Evolutionary conservation across 2,113 vertebrate species (phyloP), one percentile per base, ranked within the genome.

Genomic region (Notothenia coriiceps): DNA sequence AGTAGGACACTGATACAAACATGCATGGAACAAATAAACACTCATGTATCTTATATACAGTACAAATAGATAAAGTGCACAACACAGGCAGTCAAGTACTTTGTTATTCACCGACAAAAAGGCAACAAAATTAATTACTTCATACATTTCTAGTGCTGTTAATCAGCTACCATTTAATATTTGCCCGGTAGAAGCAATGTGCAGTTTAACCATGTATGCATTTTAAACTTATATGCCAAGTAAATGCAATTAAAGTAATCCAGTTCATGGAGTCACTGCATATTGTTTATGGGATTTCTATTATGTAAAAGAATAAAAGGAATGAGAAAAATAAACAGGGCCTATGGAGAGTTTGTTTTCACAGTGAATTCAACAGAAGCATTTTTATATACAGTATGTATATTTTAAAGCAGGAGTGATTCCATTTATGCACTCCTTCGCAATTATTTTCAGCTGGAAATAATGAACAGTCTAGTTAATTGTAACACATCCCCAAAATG

Each of bases 11-110:
- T 59, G 69, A 59, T 4, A 13, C 60, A 74, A 18, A 25, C 44
- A 74, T 44, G 55, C 64, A 49, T 25, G 17, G 4, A 81, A 79
- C 56, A 60, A 47, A 25, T 35, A 29, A 56, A 50, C 22, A 3
- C 33, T 13, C 10, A n/a, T 57, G 50, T 43, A 62, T 13, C 2
- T 0, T 25, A 18, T 15, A 29, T 35, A 8, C 22, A 40, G 25
- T 35, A 10, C 22, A 40, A 40, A 55, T 22, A 18, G 35, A 60
- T 17, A 25, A 57, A 10, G 10, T 44, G 33, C 7, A 54, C 18
- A 33, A 6, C 22, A 18, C 40, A 46, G 5, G 35, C 35, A 25
- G 9, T 40, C 35, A 5, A 47, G 12, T 9, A 33, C 17, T 40
- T 40, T 22, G 13, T 4, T 17, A 29, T 20, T 22, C 47, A 40